Evolutionary conservation across 2,888 invertebrate species (phyloP).

Genomic region (Pachydiplax longipennis): DNA sequence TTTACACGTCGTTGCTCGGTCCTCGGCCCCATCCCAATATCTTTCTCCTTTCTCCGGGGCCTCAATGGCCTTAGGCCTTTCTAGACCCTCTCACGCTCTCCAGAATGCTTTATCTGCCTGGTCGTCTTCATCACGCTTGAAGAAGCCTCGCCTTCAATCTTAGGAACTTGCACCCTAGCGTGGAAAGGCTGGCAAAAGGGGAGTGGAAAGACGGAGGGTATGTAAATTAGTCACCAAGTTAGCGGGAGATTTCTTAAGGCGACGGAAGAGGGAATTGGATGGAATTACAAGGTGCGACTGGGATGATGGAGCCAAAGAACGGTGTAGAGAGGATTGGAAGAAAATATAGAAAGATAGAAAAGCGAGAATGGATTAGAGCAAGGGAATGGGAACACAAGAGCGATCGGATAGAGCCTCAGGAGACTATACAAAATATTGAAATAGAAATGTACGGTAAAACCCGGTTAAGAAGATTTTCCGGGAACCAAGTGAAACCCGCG

Average conservation of each 20-base stretch:
- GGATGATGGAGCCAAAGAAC: no score
- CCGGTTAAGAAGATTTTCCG: no score
- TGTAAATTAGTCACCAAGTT: neutral
- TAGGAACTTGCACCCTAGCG: neutral
- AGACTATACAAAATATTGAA: no score
- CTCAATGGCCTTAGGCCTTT: neutral
- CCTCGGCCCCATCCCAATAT: neutral
- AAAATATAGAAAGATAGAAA: no score
- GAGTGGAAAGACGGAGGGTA: neutral
- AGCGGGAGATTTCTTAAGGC: neutral
- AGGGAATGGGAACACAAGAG: no score
- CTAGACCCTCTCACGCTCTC: neutral
- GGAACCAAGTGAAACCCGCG: no score
- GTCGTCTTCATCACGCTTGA: neutral
- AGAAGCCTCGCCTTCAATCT: neutral
- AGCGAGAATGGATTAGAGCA: no score
- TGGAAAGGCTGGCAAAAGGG: neutral
- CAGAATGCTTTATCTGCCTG: neutral
- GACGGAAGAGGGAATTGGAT: no score
- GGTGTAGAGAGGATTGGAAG: no score
- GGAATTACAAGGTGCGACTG: no score
- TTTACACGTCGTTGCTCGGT: neutral
- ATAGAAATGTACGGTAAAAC: no score
- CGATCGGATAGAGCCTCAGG: no score
- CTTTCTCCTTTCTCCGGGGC: neutral